phyloP scores from a whole-genome alignment of 2,888 invertebrate genomes.

The Seira ritae region DNA sequence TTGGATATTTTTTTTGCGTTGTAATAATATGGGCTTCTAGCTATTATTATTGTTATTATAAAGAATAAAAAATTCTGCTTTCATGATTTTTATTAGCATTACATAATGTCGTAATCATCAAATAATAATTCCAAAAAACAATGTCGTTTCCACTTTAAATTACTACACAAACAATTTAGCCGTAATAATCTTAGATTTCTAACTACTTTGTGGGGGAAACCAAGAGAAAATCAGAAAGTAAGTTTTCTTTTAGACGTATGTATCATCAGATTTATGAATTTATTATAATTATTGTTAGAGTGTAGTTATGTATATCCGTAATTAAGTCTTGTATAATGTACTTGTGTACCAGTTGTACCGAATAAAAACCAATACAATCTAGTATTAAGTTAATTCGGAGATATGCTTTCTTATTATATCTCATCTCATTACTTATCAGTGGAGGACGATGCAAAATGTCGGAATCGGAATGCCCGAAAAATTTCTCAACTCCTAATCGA shows the following conservation, averaged over 20 bases:
- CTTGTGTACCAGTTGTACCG: conserved; percentile 60
- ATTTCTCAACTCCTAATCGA: too few species aligned
- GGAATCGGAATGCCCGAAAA: too few species aligned
- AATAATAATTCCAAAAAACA: conserved; percentile 41
- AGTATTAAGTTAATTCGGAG: not conserved
- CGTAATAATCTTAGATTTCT: conserved; percentile 47
- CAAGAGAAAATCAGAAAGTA: conserved; percentile 20
- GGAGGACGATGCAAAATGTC: too few species aligned
- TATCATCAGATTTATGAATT: conserved; percentile 38
- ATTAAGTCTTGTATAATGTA: conserved; percentile 58
- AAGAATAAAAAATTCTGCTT: conserved; percentile 49
- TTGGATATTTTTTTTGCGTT: conserved; percentile 29
- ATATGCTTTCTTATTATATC: too few species aligned
- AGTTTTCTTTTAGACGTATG: conserved; percentile 45
- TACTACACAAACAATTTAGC: conserved; percentile 29
- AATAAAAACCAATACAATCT: conserved; percentile 30
- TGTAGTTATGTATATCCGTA: conserved; percentile 35
- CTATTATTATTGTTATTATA: conserved; percentile 9
- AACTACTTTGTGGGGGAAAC: conserved; percentile 40
- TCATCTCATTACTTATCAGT: too few species aligned
- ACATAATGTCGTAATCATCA: conserved; percentile 20
- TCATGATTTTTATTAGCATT: conserved; percentile 50
- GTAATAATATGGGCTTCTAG: conserved; percentile 28
- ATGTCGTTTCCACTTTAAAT: conserved; percentile 51
- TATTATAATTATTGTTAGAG: conserved; percentile 38